Percentiles rank a stretch among this genome's conserved stretches.
phyloP scores from a whole-genome alignment of 2,888 invertebrate genomes.

The Rhogogaster chlorosoma region DNA sequence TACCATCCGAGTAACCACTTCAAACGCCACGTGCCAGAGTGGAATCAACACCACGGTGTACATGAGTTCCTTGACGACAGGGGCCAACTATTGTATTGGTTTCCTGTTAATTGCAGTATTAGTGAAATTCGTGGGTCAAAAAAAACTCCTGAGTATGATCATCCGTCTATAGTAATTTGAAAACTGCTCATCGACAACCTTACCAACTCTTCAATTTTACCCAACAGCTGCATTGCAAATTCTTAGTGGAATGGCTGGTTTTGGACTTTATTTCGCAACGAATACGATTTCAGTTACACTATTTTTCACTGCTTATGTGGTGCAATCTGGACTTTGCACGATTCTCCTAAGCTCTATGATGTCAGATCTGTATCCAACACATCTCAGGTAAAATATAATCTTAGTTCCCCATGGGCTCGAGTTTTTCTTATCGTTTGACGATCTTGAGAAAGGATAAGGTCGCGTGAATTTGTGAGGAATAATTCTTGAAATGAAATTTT shows the following conservation, averaged over 20 bases:
- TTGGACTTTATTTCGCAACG: neutral
- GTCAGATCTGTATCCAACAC: conserved; percentile 16
- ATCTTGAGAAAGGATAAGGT: neutral
- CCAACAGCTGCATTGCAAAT: neutral
- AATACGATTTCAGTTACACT: neutral
- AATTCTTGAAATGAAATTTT: neutral
- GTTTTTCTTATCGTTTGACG: neutral
- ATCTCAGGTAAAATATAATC: conserved; percentile 23
- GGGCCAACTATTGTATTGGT: neutral
- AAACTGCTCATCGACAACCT: neutral
- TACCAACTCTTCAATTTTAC: neutral
- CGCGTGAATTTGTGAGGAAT: neutral
- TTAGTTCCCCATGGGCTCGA: neutral
- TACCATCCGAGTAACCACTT: neutral
- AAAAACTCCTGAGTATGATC: neutral
- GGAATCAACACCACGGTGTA: neutral
- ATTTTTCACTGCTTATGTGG: neutral
- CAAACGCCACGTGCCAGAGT: conserved; percentile 9
- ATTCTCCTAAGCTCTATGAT: neutral
- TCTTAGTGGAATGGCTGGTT: neutral
- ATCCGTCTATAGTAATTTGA: neutral
- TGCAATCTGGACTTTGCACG: neutral
- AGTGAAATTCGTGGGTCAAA: neutral
- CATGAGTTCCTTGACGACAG: conserved; percentile 11
- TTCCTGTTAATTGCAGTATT: neutral